phyloP scores from a whole-genome alignment of 2,797 vertebrate species.

The Sparidentex hasta region DNA sequence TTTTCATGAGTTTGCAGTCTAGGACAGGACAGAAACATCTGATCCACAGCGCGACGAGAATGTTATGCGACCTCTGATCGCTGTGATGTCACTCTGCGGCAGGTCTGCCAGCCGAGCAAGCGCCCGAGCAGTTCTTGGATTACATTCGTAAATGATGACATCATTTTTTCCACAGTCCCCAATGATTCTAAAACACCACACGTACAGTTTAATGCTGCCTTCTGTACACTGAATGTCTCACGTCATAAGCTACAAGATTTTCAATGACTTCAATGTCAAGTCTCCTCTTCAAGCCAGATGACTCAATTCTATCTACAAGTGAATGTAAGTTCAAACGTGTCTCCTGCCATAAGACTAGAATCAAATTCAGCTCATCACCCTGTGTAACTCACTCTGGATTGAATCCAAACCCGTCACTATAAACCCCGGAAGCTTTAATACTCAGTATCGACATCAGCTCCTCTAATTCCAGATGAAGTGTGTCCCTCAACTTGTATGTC shows the following conservation, averaged over 20 bases:
- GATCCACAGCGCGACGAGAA: constrained; percentile 18
- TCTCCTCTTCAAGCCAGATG: constrained; percentile 36
- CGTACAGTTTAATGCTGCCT: constrained; percentile 53
- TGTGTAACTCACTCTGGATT: constrained; percentile 15
- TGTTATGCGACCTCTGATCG: constrained; percentile 34
- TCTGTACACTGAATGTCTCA: constrained; percentile 49
- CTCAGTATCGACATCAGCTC: constrained; percentile 40
- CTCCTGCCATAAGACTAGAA: constrained; percentile 20
- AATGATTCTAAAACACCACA: constrained; percentile 43
- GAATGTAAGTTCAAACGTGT: constrained; percentile 24
- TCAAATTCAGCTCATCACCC: constrained; percentile 20
- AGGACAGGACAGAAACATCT: constrained; percentile 16
- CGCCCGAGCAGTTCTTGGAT: constrained; percentile 60
- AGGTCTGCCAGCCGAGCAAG: constrained; percentile 40
- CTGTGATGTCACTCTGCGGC: constrained; percentile 33
- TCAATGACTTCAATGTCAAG: constrained; percentile 13
- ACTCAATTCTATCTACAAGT: constrained; percentile 56
- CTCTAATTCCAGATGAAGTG: constrained; percentile 31
- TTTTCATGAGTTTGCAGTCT: constrained; percentile 35
- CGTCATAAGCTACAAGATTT: constrained; percentile 44
- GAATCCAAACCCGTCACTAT: constrained; percentile 27
- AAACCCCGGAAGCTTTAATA: constrained; percentile 33
- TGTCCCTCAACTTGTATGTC: constrained; percentile 37
- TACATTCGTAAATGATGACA: constrained; percentile 78
- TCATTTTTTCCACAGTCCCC: constrained; percentile 48